Base-by-base conservation (phyloP, 2,113 vertebrate species). In the Chionomys nivalis region DNA sequence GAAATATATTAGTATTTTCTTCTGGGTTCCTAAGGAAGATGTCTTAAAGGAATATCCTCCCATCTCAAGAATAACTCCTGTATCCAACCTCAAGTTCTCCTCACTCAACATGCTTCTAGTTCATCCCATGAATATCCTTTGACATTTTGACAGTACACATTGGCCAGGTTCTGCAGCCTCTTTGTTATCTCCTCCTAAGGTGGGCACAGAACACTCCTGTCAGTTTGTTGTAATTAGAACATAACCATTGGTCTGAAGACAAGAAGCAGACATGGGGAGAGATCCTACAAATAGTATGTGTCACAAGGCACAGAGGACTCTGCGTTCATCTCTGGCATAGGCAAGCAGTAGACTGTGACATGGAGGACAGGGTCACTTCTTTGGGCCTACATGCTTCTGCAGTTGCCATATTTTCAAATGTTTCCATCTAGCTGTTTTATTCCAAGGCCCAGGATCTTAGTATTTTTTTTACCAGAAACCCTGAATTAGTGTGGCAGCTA, bases 341-440 rank as follows among this genome's bases (percentile, higher is more conserved):
- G 23, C 5, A 86, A 76, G 16, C 42, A n/a, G 9, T 90, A 2
- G 33, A 24, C 28, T 72, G 23, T 68, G 66, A 52, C n/a, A 42
- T 26, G 24, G 10, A 70, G 2, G 5, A 21, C 0, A 28, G 10
- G 1, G 2, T 0, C 23, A 33, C 3, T 63, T 49, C 58, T 44
- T 4, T 33, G 31, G 13, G 13, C 5, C 33, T 44, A 16, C 28
- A 72, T 26, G 9, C 16, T 73, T 86, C 39, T 68, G 2, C 0
- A 47, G 1, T 39, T 76, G 73, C 28, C 42, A 58, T 8, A 21
- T 82, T 52, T 81, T 61, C 39, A 68, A 52, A 10, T 17, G 0
- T 8, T 17, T 44, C 13, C 3, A 36, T 16, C 44, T 28, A 90
- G 12, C 19, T 63, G 16, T 55, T 47, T 63, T 66, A 82, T 55